Evolutionary conservation across 2,797 vertebrate species (phyloP), one percentile per base, ranked within the genome.

Genomic region (Nothura maculosa): DNA sequence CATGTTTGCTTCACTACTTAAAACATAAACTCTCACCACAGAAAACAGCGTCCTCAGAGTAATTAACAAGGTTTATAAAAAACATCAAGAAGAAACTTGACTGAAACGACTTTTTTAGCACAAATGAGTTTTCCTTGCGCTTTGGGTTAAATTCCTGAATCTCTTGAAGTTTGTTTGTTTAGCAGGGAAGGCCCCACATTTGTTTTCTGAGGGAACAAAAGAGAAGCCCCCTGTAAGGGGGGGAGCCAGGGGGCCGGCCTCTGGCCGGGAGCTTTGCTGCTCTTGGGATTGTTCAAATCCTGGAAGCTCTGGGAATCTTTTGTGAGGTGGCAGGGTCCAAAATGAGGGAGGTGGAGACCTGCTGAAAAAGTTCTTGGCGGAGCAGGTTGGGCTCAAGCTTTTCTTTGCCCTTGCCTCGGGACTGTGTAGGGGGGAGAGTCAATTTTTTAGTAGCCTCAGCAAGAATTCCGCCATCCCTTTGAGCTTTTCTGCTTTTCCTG

Each of bases 401-500:
- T 64, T 84, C 32, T 69, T 94, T 34, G 5, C 18, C 3, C 25
- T 43, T 21, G 34, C 42, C 27, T 80, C 75, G 32, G 52, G 50
- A 58, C 10, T 12, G 38, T 38, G 38, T 38, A 38, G 38, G 38
- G 38, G 80, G 48, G 67, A 77, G 90, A 57, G 48, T 30, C 19
- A 3, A 10, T 73, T 87, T 79, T 63, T 87, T 14, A 24, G 30
- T 85, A 86, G 55, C 75, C 63, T 73, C 38, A 45, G 85, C 76
- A 89, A 93, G 93, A 89, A 73, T 70, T 67, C 77, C 87, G 68
- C 82, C 96, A 75, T 60, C 92, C 72, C 97, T 98, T 97, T 97
- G 98, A 98, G 91, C 89, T 88, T 87, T 93, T 95, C 86, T 94
- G 93, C 94, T 94, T 95, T 95, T 97, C 96, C 96, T 97, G 90